phyloP scores from a whole-genome alignment of 2,113 vertebrate species.

The Urocolius indicus region DNA sequence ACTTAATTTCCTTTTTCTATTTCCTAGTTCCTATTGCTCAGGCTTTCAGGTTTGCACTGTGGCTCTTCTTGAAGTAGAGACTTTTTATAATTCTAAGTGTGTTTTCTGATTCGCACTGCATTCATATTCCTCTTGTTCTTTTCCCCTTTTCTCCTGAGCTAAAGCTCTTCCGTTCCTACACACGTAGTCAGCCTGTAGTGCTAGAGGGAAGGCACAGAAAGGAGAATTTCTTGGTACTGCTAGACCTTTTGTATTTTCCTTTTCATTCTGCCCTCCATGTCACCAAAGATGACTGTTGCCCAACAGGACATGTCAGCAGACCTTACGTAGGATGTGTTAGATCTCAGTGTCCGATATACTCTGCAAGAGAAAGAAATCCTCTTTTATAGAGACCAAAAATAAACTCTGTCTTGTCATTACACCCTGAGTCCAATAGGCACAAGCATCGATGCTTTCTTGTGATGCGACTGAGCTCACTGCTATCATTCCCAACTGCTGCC shows the following conservation, averaged over 20 bases:
- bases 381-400: background rate
- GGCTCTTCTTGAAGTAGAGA: background rate
- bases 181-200: background rate
- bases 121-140: conserved; percentile 33
- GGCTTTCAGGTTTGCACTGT: background rate
- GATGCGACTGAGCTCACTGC: background rate
- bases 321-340: background rate
- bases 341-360: background rate
- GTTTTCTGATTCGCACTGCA: conserved; percentile 1
- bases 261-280: background rate
- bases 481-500: background rate
- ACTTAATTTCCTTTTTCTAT: conserved; percentile 67
- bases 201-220: background rate
- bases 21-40: conserved; percentile 27
- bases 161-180: background rate
- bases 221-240: background rate
- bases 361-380: background rate
- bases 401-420: background rate
- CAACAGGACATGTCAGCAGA: background rate
- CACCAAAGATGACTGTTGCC: background rate
- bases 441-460: background rate
- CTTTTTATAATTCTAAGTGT: conserved; percentile 17
- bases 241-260: background rate
- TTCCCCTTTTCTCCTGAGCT: background rate
- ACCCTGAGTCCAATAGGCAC: background rate